Percentiles rank a stretch among this genome's conserved stretches.
These are phyloP conservation scores for Peromyscus leucopus DNA, from an alignment of 2,113 vertebrate genomes.

Conservation along the genomic window DNA sequence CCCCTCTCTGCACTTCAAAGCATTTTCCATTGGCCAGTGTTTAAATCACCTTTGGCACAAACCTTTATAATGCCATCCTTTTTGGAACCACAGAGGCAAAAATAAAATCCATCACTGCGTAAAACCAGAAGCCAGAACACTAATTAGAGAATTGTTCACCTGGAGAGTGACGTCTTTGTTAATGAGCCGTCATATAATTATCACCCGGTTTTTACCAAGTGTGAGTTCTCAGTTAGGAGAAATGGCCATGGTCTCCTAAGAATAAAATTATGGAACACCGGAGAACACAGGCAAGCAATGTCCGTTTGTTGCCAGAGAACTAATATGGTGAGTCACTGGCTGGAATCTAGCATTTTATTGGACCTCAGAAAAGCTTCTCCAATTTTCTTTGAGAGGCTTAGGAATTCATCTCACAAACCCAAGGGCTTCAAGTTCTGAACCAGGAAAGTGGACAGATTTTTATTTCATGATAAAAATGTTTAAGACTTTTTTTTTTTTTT, in stretches of 20 bases:
- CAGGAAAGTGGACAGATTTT: conserved; percentile 14
- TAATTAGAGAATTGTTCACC: conserved; percentile 14
- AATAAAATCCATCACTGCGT: not conserved
- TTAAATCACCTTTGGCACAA: conserved; percentile 47
- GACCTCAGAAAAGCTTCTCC: not conserved
- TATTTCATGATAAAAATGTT: not conserved
- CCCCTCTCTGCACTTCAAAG: not conserved
- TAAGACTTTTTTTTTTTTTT: not conserved
- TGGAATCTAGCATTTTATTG: conserved; percentile 28
- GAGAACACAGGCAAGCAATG: conserved; percentile 19
- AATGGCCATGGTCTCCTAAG: not conserved
- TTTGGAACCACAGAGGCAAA: not conserved
- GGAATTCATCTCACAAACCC: conserved; percentile 36
- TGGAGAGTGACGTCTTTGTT: not conserved
- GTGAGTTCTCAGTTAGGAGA: conserved; percentile 62
- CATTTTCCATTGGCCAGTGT: conserved; percentile 16
- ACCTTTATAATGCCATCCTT: not conserved
- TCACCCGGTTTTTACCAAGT: conserved; percentile 37
- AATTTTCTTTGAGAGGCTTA: conserved; percentile 38
- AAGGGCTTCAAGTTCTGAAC: conserved; percentile 31
- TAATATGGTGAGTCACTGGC: conserved; percentile 35
- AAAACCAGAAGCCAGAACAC: conserved; percentile 4
- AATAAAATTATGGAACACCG: conserved; percentile 22
- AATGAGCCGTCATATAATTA: conserved; percentile 38
- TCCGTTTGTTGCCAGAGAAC: conserved; percentile 2